A percentile compares a stretch with the other conserved stretches of the same genome.
Evolutionary conservation across 2,888 invertebrate species (phyloP).

Genomic region (Petrolisthes cinctipes): DNA sequence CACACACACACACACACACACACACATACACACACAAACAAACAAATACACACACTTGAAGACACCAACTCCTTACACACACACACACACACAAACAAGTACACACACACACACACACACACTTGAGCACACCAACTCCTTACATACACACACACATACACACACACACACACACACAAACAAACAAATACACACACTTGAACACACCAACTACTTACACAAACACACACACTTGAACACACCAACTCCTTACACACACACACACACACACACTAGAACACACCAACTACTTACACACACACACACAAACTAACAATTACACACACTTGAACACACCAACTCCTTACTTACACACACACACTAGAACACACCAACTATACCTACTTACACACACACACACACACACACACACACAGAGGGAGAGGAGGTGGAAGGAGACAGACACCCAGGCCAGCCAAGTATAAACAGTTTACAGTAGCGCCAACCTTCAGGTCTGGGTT

Average conservation of each 20-base stretch:
- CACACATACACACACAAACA: slow-evolving; percentile 6
- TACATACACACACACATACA: not conserved
- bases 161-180: slow-evolving; percentile 13
- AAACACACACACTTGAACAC: not conserved
- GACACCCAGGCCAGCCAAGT: not conserved
- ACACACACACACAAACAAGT: not conserved
- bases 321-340: not conserved
- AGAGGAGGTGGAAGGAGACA: not conserved
- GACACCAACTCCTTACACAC: not conserved
- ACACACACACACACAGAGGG: slow-evolving; percentile 34
- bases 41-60: not conserved
- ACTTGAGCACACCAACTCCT: not conserved
- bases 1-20: slow-evolving; percentile 25
- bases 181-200: not conserved
- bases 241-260: not conserved
- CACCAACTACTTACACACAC: not conserved
- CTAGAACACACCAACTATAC: not conserved
- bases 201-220: not conserved
- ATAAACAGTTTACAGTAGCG: slow-evolving; percentile 55
- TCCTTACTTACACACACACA: not conserved
- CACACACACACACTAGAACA: slow-evolving; percentile 27
- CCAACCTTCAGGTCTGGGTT: slow-evolving; percentile 53
- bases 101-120: not conserved
- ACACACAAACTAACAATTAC: not conserved
- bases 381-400: slow-evolving; percentile 26